Evolutionary conservation across 2,797 vertebrate genomes (phyloP), one percentile per base, ranked within the genome.

Genomic region (Cottoperca gobio): DNA sequence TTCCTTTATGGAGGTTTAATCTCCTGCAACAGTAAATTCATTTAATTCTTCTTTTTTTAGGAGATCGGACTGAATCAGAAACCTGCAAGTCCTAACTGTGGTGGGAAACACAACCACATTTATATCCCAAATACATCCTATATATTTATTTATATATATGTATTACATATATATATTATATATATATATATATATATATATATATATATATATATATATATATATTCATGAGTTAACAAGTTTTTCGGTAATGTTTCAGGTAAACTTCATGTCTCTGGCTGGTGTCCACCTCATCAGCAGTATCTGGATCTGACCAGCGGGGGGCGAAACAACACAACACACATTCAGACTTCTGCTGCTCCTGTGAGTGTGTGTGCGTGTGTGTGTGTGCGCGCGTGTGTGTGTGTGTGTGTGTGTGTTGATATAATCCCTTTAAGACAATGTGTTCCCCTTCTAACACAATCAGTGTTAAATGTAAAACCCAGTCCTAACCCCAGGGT

Each of bases 281-380:
- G 79, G 76, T 37, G 42, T 39, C 53, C 75, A 3, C 14, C 74
- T 16, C 19, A 26, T 0, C 65, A 40, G 49, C 83, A 81, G 74
- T 33, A 69, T 0, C 35, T n/a, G 2, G 9, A 26, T 68, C 13
- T 33, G 61, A 68, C 77, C 85, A 85, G 61, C 42, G 6, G 79
- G 77, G 85, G 71, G 68, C 77, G 33, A 0, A 28, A 6, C 40
- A 17, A 21, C 57, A 6, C 6, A 0, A 1, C 1, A 0, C 65
- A 53, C 48, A 12, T 60, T 14, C 55, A 43, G 2, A 33, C 40
- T 2, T 7, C 62, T 48, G 16, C 55, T 6, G 43, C 48, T 23
- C 23, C 33, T 49, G 78, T 81, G 48, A 78, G 78, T 84, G 55
- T n/a, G n/a, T n/a, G n/a, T n/a, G n/a, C n/a, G n/a, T n/a, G n/a